phyloP scores from a whole-genome alignment of 2,888 invertebrate genomes.

The Sarcophaga carnaria region DNA sequence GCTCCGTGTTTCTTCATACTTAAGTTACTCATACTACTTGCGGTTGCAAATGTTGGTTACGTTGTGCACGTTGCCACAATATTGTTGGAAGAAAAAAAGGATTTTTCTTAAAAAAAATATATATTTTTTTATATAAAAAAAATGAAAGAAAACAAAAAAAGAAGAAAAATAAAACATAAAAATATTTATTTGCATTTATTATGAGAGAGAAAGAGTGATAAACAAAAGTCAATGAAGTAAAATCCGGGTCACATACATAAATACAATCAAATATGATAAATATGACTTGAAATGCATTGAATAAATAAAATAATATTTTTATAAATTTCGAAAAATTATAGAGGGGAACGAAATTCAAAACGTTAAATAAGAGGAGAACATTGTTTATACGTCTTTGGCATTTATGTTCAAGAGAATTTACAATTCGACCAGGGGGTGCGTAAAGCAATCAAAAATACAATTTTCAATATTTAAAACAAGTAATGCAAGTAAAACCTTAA shows the following conservation, averaged over 20 bases:
- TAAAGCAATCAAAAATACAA: no score
- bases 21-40: not conserved
- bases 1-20: not conserved
- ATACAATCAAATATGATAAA: conserved; percentile 1
- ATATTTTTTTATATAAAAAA: not conserved
- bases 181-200: conserved; percentile 50
- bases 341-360: no score
- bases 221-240: conserved; percentile 35
- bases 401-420: no score
- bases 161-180: conserved; percentile 22
- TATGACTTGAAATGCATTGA: not conserved
- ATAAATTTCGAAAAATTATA: not conserved
- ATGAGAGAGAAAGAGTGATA: conserved; percentile 11
- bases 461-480: no score
- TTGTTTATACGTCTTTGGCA: no score
- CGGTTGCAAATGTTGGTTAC: not conserved
- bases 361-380: no score
- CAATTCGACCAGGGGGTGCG: no score
- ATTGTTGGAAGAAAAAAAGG: conserved; percentile 6
- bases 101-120: not conserved
- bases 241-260: conserved; percentile 17
- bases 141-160: conserved; percentile 8
- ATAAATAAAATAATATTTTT: conserved; percentile 6
- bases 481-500: no score
- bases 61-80: conserved; percentile 28